Percentiles rank a stretch among this genome's conserved stretches.
These are phyloP conservation scores for Dromococcyx pavoninus DNA, from an alignment of 2,797 vertebrate genomes.

Conservation along the genomic window DNA sequence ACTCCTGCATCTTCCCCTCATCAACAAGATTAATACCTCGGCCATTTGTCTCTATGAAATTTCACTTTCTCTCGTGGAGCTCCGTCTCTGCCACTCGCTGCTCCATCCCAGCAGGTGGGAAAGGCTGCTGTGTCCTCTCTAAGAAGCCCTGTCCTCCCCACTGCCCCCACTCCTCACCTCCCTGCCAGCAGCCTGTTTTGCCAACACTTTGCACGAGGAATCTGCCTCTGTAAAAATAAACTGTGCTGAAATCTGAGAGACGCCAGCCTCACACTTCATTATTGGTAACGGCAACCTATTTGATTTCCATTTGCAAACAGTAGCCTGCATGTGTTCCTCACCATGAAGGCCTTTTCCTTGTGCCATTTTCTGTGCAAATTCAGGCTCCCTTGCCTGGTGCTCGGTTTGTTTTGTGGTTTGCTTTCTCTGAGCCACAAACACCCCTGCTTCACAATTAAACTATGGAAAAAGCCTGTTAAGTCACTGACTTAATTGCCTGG, in stretches of 20 bases:
- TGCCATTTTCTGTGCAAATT: not conserved
- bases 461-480: constrained; percentile 23
- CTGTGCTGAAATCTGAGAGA: constrained; percentile 39
- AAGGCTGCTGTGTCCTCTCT: not conserved
- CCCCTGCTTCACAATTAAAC: not conserved
- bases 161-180: not conserved
- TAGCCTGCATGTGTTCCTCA: constrained; percentile 3
- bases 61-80: not conserved
- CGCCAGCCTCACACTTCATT: constrained; percentile 46
- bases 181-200: constrained; percentile 26
- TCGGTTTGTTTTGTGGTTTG: not conserved
- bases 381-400: not conserved
- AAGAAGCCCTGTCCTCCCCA: not conserved
- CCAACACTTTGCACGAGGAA: constrained; percentile 64
- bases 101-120: not conserved
- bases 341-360: not conserved
- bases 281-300: constrained; percentile 52
- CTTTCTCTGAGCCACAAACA: not conserved
- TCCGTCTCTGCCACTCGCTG: fast-evolving
- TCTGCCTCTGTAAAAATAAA: constrained; percentile 66
- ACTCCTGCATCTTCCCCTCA: not conserved
- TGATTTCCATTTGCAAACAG: constrained; percentile 48
- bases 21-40: not conserved
- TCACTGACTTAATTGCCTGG: not conserved
- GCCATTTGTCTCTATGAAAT: not conserved